Evolutionary conservation across 2,113 vertebrate species (phyloP).

Genomic region (Eurystomus gularis): DNA sequence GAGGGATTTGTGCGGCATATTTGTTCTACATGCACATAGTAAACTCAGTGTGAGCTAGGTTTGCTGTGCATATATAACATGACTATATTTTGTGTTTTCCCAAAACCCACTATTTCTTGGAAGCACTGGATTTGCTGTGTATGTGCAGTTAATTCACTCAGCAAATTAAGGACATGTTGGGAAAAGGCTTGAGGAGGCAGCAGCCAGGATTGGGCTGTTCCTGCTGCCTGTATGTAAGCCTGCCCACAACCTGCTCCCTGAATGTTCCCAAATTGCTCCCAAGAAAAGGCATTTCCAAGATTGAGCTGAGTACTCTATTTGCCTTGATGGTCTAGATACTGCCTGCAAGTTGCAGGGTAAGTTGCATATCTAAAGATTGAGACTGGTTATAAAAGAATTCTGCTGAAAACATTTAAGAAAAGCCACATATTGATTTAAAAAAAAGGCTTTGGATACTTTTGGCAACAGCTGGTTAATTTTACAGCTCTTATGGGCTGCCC

Average conservation of each 20-base stretch:
- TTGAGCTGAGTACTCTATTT: neutral
- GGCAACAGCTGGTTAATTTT: neutral
- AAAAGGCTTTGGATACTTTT: neutral
- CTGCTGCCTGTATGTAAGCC: neutral
- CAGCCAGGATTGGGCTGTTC: neutral
- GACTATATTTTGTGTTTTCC: rapidly evolving
- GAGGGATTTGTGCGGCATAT: neutral
- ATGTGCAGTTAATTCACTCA: neutral
- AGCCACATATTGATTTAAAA: neutral
- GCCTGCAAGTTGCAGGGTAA: neutral
- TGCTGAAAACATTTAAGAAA: neutral
- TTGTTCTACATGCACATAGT: neutral
- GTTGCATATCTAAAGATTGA: neutral
- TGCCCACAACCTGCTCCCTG: neutral
- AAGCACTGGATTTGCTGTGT: rapidly evolving
- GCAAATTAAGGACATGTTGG: neutral
- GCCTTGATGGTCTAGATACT: neutral
- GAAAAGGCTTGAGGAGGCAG: neutral
- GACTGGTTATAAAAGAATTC: neutral
- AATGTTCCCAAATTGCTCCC: neutral
- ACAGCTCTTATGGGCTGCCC: neutral
- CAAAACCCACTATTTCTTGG: neutral
- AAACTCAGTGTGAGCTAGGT: neutral
- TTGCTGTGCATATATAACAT: neutral
- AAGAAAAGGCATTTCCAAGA: neutral